Base-by-base conservation (phyloP, 2,888 invertebrate genomes). In the Drosophila subquinaria region DNA sequence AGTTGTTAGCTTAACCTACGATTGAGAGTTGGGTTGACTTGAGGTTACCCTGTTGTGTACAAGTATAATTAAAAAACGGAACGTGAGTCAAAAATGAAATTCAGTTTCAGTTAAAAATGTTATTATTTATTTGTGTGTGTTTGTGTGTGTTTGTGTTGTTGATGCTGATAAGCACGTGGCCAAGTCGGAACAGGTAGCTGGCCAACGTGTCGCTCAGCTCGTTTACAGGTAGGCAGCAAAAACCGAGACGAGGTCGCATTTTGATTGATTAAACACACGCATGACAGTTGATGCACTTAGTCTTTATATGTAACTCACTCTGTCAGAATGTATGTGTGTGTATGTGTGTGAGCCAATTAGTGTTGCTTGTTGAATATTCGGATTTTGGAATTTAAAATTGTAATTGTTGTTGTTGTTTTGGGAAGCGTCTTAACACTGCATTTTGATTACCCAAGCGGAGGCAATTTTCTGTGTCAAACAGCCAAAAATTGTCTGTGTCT, bases 201-300 rank as follows among this genome's bases (percentile, higher is more conserved):
- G 43, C 23, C 50, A 70, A 70, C 69, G 82, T 78, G 75, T 65
- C 56, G 69, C 20, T 50, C 55, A 65, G 48, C 79, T 74, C 88
- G 73, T 66, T 76, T 53, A 23, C 64, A 66, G 65, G 57, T 67
- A 45, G 40, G 50, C 61, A 23, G 5, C 23, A 23, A 23, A 23
- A 61, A 65, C 65, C 61, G n/a, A 45, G 65, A 65, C 69, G 60
- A 68, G 69, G 67, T 60, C 72, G 80, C 60, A 56, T 35, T 76
- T 82, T 84, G 84, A 84, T 88, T 88, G 84, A 84, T 84, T 82
- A 74, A 86, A 68, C 65, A 75, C 68, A 66, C 73, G 57, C 63
- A 56, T 65, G 82, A 70, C 85, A 76, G 79, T 66, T 56, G 64
- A 62, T 73, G 76, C 68, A 73, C 67, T 71, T 52, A 45, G 43